These are phyloP conservation scores for Polyergus mexicanus DNA, from an alignment of 1,140 invertebrate genomes.

Conservation along the genomic window DNA sequence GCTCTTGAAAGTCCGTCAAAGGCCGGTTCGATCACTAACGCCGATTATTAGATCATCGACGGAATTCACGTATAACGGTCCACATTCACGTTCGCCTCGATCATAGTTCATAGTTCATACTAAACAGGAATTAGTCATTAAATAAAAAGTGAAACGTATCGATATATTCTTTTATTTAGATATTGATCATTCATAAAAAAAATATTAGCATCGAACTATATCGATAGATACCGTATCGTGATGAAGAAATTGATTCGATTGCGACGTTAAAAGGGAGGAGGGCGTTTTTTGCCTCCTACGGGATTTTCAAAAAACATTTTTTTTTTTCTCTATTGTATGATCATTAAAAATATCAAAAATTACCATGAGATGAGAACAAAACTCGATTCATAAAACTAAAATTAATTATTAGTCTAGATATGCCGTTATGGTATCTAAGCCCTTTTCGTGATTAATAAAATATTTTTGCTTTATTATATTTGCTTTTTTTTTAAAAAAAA, in stretches of 20 bases:
- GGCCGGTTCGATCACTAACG: background rate
- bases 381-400: too few relatives aligned
- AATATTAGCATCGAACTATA: background rate
- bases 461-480: too few relatives aligned
- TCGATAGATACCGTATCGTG: background rate
- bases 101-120: background rate
- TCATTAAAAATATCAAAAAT: too few relatives aligned
- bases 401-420: too few relatives aligned
- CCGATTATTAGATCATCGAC: constrained; percentile 58
- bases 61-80: background rate
- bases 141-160: background rate
- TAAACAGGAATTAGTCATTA: background rate
- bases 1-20: constrained; percentile 31
- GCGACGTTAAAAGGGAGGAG: background rate
- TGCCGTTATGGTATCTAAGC: too few relatives aligned
- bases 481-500: too few relatives aligned
- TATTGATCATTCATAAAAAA: background rate
- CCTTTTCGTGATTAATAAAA: too few relatives aligned
- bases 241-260: constrained; percentile 4
- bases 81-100: constrained; percentile 29
- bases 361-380: too few relatives aligned
- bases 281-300: too few relatives aligned
- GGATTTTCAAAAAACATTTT: too few relatives aligned
- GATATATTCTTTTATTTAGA: background rate
- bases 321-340: too few relatives aligned